phyloP scores from a whole-genome alignment of 2,888 invertebrate genomes.

The Bimastos eiseni region DNA sequence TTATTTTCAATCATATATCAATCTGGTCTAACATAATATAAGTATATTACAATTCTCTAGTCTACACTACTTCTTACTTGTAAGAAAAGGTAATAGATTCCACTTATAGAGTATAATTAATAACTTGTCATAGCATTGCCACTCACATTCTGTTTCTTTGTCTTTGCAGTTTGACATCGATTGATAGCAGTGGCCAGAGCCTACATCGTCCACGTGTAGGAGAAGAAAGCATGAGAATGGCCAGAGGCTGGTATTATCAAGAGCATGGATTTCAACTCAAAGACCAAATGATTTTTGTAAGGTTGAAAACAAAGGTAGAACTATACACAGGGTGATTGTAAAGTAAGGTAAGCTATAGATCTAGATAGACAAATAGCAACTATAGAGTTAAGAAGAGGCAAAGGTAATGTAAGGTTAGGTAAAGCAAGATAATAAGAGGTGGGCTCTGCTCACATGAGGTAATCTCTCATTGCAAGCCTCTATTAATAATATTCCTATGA shows the following conservation, averaged over 20 bases:
- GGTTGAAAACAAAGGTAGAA: not conserved
- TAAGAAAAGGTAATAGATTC: not conserved
- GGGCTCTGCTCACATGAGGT: not conserved
- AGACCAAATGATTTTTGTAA: not conserved
- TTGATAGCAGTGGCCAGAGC: not conserved
- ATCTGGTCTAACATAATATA: no score
- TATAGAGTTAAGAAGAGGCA: no score
- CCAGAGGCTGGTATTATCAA: constrained; percentile 3
- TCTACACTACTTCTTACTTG: not conserved
- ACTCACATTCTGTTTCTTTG: not conserved
- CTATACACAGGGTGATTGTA: not conserved
- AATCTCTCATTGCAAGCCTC: not conserved
- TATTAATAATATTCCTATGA: not conserved
- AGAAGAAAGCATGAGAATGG: not conserved
- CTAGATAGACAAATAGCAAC: not conserved
- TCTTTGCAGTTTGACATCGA: not conserved
- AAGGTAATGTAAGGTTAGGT: not conserved
- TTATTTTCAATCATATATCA: no score
- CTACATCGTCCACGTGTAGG: not conserved
- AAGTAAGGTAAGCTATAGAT: not conserved
- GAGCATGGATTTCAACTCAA: constrained; percentile 13
- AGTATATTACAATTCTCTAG: not conserved
- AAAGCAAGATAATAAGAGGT: not conserved
- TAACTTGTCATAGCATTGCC: not conserved
- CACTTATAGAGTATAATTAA: not conserved